phyloP scores from a whole-genome alignment of 2,888 invertebrate species.

The Listrodromus nycthemerus region DNA sequence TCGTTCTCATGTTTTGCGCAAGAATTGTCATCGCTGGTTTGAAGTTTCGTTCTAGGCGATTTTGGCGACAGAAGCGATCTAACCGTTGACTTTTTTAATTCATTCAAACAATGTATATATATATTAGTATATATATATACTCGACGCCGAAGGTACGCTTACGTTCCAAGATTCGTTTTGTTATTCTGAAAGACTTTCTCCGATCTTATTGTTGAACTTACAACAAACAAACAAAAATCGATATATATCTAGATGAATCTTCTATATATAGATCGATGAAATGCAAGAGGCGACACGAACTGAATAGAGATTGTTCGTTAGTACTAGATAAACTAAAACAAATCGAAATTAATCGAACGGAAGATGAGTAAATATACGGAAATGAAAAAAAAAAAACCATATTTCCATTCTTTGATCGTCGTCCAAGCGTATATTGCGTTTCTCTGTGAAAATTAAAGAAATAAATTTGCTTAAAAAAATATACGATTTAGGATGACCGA shows the following conservation, averaged over 20 bases:
- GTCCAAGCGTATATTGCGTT: conserved; percentile 5
- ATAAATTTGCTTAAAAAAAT: not conserved
- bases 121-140: conserved; percentile 46
- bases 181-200: conserved; percentile 54
- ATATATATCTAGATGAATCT: conserved; percentile 29
- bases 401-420: conserved; percentile 14
- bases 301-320: conserved; percentile 29
- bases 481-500: conserved; percentile 24
- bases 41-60: conserved; percentile 66
- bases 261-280: conserved; percentile 30
- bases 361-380: conserved; percentile 3
- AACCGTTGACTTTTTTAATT: conserved; percentile 32
- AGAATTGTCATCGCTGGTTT: conserved; percentile 66
- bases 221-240: not conserved
- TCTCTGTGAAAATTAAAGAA: not conserved
- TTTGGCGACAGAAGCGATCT: conserved; percentile 51
- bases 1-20: conserved; percentile 30
- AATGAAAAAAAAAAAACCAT: conserved; percentile 1
- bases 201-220: conserved; percentile 49
- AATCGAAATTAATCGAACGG: conserved; percentile 36
- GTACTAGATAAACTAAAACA: conserved; percentile 21
- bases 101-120: conserved; percentile 1
- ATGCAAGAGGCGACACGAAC: conserved; percentile 37
- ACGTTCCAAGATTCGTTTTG: conserved; percentile 76
- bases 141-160: conserved; percentile 73